Conservation (phyloP, 1,140 invertebrate genomes). For the Lordiphosa clarofinis region DNA sequence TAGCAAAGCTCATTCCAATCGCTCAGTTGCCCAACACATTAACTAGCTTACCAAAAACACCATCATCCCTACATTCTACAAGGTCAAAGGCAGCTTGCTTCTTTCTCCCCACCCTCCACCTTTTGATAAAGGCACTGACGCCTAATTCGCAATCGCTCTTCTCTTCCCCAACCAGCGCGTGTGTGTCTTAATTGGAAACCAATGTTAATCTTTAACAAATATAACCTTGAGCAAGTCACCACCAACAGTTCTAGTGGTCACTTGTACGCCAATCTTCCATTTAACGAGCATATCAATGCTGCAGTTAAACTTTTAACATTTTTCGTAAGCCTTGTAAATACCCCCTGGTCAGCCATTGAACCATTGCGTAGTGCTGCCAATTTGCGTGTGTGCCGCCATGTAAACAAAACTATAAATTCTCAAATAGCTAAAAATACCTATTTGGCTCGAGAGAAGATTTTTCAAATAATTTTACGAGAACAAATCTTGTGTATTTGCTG, state of each 20-base stretch:
- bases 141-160: conserved; percentile 12
- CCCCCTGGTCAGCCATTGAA: conserved; percentile 21
- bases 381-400: conserved; percentile 30
- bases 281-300: conserved; percentile 29
- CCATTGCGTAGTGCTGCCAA: conserved; percentile 23
- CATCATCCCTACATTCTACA: too few relatives aligned
- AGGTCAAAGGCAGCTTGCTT: too few relatives aligned
- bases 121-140: not conserved
- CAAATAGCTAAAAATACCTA: conserved; percentile 64
- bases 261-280: not conserved
- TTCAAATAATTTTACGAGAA: conserved; percentile 50
- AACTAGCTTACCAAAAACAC: too few relatives aligned
- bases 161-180: conserved; percentile 17
- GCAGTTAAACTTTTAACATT: conserved; percentile 53
- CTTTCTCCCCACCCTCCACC: too few relatives aligned
- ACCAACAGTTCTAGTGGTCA: conserved; percentile 7
- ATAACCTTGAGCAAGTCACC: conserved; percentile 53
- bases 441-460: conserved; percentile 45
- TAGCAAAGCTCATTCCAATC: too few relatives aligned
- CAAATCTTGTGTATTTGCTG: conserved; percentile 56
- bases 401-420: conserved; percentile 76
- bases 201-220: conserved; percentile 75
- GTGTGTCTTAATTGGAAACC: conserved; percentile 68
- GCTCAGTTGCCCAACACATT: too few relatives aligned
- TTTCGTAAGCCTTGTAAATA: conserved; percentile 8